Percentiles rank a stretch among this genome's conserved stretches.
phyloP scores from a whole-genome alignment of 1,140 invertebrate genomes.

The Dicyema japonicum region DNA sequence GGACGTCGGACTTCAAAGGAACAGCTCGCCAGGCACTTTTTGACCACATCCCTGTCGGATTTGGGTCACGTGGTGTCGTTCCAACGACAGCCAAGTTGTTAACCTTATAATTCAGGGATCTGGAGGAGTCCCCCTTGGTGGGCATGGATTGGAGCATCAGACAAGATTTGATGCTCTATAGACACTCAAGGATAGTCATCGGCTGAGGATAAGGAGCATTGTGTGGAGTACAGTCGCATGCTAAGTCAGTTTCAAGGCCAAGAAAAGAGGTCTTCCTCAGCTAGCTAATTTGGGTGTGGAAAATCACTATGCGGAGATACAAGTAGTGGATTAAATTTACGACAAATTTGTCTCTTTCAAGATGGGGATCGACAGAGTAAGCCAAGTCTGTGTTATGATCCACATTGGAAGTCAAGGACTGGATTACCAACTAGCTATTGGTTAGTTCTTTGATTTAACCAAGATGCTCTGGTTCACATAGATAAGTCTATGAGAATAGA shows the following conservation, averaged over 20 bases:
- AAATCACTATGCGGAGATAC: slow-evolving; percentile 95
- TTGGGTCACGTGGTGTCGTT: slow-evolving; percentile 85
- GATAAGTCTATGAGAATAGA: slow-evolving; percentile 98
- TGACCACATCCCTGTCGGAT: slow-evolving; percentile 95
- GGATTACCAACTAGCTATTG: slow-evolving; percentile 96
- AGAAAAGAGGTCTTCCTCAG: slow-evolving; percentile 83
- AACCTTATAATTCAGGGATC: no score
- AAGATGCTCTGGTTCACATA: slow-evolving; percentile 80
- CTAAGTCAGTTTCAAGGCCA: slow-evolving; percentile 51
- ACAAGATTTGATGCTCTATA: slow-evolving; percentile 28
- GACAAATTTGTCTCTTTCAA: slow-evolving; percentile 79
- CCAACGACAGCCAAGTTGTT: slow-evolving; percentile 78
- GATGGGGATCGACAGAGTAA: slow-evolving; percentile 83
- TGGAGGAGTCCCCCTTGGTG: slow-evolving; percentile 96
- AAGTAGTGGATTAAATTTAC: slow-evolving; percentile 87
- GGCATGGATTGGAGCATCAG: slow-evolving; percentile 99
- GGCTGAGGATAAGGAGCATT: slow-evolving; percentile 98
- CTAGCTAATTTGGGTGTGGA: slow-evolving; percentile 85
- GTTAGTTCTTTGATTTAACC: no score
- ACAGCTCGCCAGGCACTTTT: slow-evolving; percentile 77
- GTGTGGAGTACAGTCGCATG: slow-evolving; percentile 96
- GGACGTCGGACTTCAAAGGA: slow-evolving; percentile 76
- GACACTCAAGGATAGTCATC: slow-evolving; percentile 48
- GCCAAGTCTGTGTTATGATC: slow-evolving; percentile 94
- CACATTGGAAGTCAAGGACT: slow-evolving; percentile 92